These are phyloP conservation scores for Axea sp. DNA, from an alignment of 2,888 invertebrate species.

Conservation along the genomic window DNA sequence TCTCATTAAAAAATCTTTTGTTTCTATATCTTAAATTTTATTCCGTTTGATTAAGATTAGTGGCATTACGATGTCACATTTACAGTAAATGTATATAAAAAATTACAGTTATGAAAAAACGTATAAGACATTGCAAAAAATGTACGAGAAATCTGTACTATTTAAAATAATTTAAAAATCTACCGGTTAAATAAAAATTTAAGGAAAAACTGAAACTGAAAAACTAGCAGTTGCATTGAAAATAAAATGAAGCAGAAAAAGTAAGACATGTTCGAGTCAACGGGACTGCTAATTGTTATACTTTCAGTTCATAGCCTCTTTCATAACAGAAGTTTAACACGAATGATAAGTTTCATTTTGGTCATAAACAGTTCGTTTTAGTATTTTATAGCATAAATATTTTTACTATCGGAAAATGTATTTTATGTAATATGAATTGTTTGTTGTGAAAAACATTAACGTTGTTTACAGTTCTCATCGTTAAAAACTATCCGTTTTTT, in stretches of 20 bases:
- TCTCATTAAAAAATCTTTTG: slow-evolving; percentile 38
- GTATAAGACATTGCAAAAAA: too few relatives aligned
- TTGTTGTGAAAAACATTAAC: too few relatives aligned
- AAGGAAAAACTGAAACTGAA: slow-evolving; percentile 48
- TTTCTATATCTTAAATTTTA: slow-evolving; percentile 21
- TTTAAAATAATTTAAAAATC: too few relatives aligned
- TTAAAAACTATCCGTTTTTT: too few relatives aligned
- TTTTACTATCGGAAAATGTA: too few relatives aligned
- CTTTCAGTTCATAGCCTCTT: slow-evolving; percentile 67
- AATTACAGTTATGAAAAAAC: too few relatives aligned
- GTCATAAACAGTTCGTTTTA: slow-evolving; percentile 10
- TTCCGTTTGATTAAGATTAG: background rate
- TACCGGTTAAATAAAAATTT: too few relatives aligned
- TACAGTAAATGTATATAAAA: background rate
- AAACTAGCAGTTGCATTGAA: slow-evolving; percentile 39
- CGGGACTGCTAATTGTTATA: slow-evolving; percentile 71
- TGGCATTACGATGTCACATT: too few relatives aligned
- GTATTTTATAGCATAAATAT: too few relatives aligned
- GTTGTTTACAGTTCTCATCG: too few relatives aligned
- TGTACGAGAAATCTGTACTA: too few relatives aligned
- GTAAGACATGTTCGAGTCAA: slow-evolving; percentile 64
- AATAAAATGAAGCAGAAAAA: slow-evolving; percentile 59
- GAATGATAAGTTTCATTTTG: slow-evolving; percentile 20
- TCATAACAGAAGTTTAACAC: slow-evolving; percentile 29
- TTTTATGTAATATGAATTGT: too few relatives aligned